Conservation (phyloP, 2,888 invertebrate species). For the Leptopterna dolabrata region DNA sequence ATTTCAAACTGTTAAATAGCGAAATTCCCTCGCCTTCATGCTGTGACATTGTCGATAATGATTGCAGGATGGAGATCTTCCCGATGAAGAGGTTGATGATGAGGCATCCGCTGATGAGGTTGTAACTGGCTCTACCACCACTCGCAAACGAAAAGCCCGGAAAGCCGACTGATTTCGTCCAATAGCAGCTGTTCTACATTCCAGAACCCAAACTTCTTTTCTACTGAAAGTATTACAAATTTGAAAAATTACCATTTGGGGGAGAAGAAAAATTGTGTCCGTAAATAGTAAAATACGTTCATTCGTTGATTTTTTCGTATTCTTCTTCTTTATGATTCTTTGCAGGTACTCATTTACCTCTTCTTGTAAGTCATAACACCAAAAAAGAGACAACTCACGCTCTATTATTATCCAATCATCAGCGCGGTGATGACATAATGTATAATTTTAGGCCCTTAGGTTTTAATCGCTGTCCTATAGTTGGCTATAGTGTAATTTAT, state of each 20-base stretch:
- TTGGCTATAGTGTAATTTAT: neutral
- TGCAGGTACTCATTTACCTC: slow-evolving; percentile 42
- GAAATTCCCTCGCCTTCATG: too few relatives aligned
- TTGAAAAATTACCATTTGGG: neutral
- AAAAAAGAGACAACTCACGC: slow-evolving; percentile 8
- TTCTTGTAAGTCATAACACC: slow-evolving; percentile 53
- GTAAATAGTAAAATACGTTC: neutral
- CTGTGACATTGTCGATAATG: neutral
- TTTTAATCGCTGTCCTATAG: neutral
- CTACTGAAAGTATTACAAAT: slow-evolving; percentile 17
- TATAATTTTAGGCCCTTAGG: neutral
- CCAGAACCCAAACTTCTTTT: slow-evolving; percentile 1
- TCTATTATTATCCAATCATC: neutral
- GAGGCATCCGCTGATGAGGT: slow-evolving; percentile 61
- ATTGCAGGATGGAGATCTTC: slow-evolving; percentile 67
- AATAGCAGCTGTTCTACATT: slow-evolving; percentile 16
- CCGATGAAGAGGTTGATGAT: slow-evolving; percentile 66
- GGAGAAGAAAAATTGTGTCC: neutral
- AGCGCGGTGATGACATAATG: neutral
- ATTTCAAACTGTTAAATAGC: too few relatives aligned
- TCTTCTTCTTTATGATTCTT: slow-evolving; percentile 30
- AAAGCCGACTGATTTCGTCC: slow-evolving; percentile 73
- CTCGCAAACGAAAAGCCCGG: slow-evolving; percentile 78
- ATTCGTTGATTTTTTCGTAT: slow-evolving; percentile 9
- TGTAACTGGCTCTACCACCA: slow-evolving; percentile 67